Evolutionary conservation across 2,888 invertebrate species (phyloP).

Genomic region (Endotricha flammealis): DNA sequence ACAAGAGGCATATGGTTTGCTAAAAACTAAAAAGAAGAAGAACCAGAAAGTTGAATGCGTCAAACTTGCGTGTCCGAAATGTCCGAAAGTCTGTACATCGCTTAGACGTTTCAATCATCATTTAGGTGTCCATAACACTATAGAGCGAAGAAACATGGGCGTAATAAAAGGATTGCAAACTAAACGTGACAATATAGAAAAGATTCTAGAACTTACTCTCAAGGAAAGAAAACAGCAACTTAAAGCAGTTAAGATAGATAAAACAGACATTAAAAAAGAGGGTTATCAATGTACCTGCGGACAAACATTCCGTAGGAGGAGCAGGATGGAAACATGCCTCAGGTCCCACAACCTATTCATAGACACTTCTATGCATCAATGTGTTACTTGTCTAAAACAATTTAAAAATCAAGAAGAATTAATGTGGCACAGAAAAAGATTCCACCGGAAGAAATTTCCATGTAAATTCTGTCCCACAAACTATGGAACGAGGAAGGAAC

Average conservation of each 20-base stretch:
- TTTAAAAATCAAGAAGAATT: conserved; percentile 57
- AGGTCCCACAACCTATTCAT: conserved; percentile 49
- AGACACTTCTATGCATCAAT: conserved; percentile 38
- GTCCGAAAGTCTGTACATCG: conserved; percentile 23
- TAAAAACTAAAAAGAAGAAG: conserved; percentile 42
- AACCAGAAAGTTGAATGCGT: conserved; percentile 7
- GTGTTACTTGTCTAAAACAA: conserved; percentile 51
- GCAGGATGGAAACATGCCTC: conserved; percentile 61
- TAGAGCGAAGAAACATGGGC: conserved; percentile 49
- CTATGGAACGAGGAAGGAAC: conserved; percentile 57
- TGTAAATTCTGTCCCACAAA: conserved; percentile 73
- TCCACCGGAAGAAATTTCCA: conserved; percentile 58
- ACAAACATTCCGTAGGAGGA: conserved; percentile 48
- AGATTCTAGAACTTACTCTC: conserved; percentile 24
- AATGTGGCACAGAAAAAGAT: conserved; percentile 47
- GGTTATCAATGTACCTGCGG: conserved; percentile 66
- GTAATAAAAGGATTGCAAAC: conserved; percentile 43
- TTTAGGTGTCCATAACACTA: conserved; percentile 46
- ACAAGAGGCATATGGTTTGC: conserved; percentile 59
- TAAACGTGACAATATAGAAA: conserved; percentile 36
- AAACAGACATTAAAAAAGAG: conserved; percentile 28
- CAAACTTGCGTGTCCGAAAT: conserved; percentile 40
- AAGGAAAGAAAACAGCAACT: conserved; percentile 16
- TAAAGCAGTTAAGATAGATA: conserved; percentile 6
- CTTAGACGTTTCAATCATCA: conserved; percentile 37